phyloP scores from a whole-genome alignment of 2,888 invertebrate genomes.

The Hirtodrosophila cameraria region DNA sequence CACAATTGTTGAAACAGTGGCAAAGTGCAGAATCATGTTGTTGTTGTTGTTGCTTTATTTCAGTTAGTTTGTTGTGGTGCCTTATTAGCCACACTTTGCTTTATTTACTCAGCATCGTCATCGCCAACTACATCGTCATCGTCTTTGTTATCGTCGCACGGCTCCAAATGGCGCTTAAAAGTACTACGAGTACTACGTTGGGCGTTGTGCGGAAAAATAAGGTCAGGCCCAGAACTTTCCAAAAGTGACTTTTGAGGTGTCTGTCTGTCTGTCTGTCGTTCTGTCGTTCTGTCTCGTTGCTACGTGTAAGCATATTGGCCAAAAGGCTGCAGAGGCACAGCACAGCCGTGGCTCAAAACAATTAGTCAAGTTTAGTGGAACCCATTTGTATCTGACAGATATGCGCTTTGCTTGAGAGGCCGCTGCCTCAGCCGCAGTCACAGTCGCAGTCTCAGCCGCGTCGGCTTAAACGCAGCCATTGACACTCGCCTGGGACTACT shows the following conservation, averaged over 20 bases:
- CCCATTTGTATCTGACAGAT: slow-evolving; percentile 60
- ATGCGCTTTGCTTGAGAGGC: slow-evolving; percentile 57
- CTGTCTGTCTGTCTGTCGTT: slow-evolving; percentile 22
- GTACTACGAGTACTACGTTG: slow-evolving; percentile 12
- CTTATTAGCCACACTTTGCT: slow-evolving; percentile 67
- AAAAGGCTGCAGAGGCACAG: slow-evolving; percentile 28
- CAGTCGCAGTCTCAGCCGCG: too few species aligned
- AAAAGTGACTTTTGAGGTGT: slow-evolving; percentile 49
- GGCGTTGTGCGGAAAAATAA: slow-evolving; percentile 56
- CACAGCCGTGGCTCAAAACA: slow-evolving; percentile 39
- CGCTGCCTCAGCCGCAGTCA: too few species aligned
- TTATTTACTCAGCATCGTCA: slow-evolving; percentile 55
- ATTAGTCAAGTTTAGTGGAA: slow-evolving; percentile 55
- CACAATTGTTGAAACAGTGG: slow-evolving; percentile 58
- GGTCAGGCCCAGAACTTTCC: slow-evolving; percentile 72
- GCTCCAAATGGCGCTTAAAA: slow-evolving; percentile 44
- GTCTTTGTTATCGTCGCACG: slow-evolving; percentile 15
- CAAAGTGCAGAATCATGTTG: slow-evolving; percentile 55
- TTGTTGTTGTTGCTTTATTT: slow-evolving; percentile 17
- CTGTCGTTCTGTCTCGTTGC: neutral
- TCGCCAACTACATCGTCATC: slow-evolving; percentile 5
- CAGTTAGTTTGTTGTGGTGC: slow-evolving; percentile 37
- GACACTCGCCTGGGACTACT: slow-evolving; percentile 36
- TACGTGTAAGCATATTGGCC: slow-evolving; percentile 30
- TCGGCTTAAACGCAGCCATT: slow-evolving; percentile 42